Percentiles rank a stretch among this genome's conserved stretches.
These are phyloP conservation scores for Andinoacara biseriatus DNA, from an alignment of 2,113 vertebrate genomes.

Conservation along the genomic window DNA sequence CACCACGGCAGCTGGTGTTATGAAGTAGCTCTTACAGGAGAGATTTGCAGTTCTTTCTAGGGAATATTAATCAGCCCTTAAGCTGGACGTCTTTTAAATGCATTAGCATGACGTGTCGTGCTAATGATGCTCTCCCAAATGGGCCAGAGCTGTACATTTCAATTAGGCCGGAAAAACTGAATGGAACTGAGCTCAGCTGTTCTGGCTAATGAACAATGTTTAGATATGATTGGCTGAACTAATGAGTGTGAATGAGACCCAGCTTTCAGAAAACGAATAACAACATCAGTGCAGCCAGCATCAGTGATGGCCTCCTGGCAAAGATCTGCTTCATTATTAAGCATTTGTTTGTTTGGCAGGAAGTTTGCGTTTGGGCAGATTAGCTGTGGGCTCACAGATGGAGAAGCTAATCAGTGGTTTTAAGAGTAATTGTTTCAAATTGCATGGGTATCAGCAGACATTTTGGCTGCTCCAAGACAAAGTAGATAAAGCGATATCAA, in stretches of 20 bases:
- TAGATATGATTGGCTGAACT: conserved; percentile 37
- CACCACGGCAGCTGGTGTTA: conserved; percentile 51
- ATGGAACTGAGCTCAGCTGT: conserved; percentile 59
- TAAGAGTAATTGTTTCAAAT: conserved; percentile 58
- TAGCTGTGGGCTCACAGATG: conserved; percentile 62
- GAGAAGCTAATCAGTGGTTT: conserved; percentile 62
- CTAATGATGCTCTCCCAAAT: conserved; percentile 58
- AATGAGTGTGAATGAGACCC: conserved; percentile 43
- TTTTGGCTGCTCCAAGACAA: conserved; percentile 36
- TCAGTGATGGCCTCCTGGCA: conserved; percentile 58
- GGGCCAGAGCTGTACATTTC: conserved; percentile 39
- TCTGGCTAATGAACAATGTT: conserved; percentile 40
- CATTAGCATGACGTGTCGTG: conserved; percentile 54
- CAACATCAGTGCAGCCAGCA: conserved; percentile 19
- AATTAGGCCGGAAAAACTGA: conserved; percentile 49
- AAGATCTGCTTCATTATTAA: conserved; percentile 54
- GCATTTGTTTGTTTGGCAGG: conserved; percentile 65
- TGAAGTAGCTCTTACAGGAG: conserved; percentile 45
- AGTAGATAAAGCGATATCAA: conserved; percentile 36
- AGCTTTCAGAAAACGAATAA: conserved; percentile 18
- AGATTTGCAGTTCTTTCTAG: conserved; percentile 38
- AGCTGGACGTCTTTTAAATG: conserved; percentile 60
- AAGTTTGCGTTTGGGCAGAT: conserved; percentile 53
- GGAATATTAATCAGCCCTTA: conserved; percentile 69
- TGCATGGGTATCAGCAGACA: conserved; percentile 43